These are phyloP conservation scores for Clusia tigrina DNA, from an alignment of 2,888 invertebrate species.

Conservation along the genomic window DNA sequence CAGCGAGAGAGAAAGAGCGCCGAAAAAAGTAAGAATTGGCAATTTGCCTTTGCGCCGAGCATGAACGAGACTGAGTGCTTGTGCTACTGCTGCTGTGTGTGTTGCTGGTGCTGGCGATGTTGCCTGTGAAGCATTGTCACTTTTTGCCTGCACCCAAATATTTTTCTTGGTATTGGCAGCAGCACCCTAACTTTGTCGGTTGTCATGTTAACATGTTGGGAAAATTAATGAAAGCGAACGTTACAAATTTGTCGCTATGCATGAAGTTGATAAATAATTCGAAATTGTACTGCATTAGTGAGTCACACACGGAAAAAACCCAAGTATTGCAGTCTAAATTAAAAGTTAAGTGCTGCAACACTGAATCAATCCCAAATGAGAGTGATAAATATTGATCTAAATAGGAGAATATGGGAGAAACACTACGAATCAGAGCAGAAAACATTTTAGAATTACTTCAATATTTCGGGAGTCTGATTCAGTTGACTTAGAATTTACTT, in stretches of 20 bases:
- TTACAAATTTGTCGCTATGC: not conserved
- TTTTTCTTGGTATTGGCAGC: not conserved
- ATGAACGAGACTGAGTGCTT: too few species aligned
- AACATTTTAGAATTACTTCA: too few species aligned
- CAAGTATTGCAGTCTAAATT: too few species aligned
- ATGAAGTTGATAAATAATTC: conserved; percentile 6
- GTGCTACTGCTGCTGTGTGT: conserved; percentile 8
- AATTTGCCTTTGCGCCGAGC: conserved; percentile 29
- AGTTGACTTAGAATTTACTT: too few species aligned
- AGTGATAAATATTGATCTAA: too few species aligned
- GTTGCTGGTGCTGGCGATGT: conserved; percentile 8
- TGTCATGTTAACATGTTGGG: conserved; percentile 36
- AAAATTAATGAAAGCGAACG: conserved; percentile 31
- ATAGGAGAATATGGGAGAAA: too few species aligned
- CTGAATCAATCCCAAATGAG: too few species aligned
- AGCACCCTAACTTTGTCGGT: conserved; percentile 29
- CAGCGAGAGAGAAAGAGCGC: conserved; percentile 9
- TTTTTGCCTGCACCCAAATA: conserved; percentile 10
- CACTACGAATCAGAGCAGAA: too few species aligned
- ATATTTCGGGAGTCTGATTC: too few species aligned
- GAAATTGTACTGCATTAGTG: not conserved
- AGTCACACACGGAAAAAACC: too few species aligned
- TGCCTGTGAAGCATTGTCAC: conserved; percentile 21
- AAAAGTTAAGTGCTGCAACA: too few species aligned
- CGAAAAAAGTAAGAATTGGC: too few species aligned